Evolutionary conservation across 2,113 vertebrate species (phyloP).

Genomic region (Crotophaga sulcirostris): DNA sequence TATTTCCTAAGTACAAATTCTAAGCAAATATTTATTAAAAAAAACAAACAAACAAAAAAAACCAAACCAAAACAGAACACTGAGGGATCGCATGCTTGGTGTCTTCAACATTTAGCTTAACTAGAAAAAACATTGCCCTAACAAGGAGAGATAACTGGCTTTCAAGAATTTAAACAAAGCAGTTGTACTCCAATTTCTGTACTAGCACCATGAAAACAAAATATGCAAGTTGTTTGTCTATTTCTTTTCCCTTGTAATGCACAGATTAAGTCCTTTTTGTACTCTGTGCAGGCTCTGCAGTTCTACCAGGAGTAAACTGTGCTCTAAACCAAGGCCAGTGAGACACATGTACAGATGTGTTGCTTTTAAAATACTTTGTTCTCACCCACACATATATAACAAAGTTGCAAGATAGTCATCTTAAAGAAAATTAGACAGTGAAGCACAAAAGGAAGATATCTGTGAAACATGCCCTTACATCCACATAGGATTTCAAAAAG

Average conservation of each 20-base stretch:
- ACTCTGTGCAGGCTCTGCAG: neutral
- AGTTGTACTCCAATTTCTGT: neutral
- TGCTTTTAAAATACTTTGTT: neutral
- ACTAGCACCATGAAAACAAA: neutral
- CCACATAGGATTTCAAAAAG: constrained; percentile 87
- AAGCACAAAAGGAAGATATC: neutral
- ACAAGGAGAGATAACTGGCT: neutral
- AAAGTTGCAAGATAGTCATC: neutral
- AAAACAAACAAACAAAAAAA: neutral
- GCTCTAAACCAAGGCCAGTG: neutral
- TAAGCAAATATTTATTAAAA: neutral
- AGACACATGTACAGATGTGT: neutral
- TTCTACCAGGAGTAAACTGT: neutral
- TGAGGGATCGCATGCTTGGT: neutral
- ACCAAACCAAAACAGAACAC: neutral
- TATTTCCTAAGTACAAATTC: neutral
- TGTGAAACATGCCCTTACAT: constrained; percentile 75
- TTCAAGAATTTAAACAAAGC: neutral
- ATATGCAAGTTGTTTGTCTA: neutral
- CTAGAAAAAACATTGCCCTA: neutral
- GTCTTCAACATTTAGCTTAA: neutral
- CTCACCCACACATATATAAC: neutral
- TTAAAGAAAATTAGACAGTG: neutral
- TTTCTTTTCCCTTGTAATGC: neutral
- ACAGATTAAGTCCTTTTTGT: neutral